phyloP scores from a whole-genome alignment of 2,797 vertebrate species.

The Amniataba percoides region DNA sequence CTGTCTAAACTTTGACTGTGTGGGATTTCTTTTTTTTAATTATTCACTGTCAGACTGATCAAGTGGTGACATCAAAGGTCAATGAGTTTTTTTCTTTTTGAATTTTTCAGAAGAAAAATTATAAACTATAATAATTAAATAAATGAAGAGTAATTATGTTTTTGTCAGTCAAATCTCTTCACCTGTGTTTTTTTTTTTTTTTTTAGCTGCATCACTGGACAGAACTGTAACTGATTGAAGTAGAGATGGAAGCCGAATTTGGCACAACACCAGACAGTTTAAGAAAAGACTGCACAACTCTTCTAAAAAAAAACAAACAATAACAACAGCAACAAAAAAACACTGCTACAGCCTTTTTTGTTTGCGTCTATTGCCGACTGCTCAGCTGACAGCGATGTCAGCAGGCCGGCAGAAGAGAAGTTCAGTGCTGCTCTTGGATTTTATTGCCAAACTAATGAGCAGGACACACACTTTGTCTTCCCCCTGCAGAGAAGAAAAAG shows the following conservation, averaged over 20 bases:
- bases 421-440: background rate
- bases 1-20: background rate
- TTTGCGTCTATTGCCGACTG: background rate
- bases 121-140: background rate
- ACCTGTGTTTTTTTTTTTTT: background rate
- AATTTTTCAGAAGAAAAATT: background rate
- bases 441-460: background rate
- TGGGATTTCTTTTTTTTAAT: constrained; percentile 4
- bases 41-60: background rate
- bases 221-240: background rate
- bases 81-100: background rate
- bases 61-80: background rate
- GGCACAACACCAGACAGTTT: too few species aligned
- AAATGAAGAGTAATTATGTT: too few species aligned
- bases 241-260: background rate
- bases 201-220: background rate
- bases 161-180: too few species aligned
- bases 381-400: background rate
- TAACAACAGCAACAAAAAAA: too few species aligned
- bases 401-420: background rate
- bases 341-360: background rate
- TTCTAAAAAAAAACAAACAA: too few species aligned
- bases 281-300: too few species aligned
- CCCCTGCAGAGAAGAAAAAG: background rate
- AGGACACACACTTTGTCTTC: background rate